phyloP scores from a whole-genome alignment of 2,797 vertebrate species.

The Mus spretus region DNA sequence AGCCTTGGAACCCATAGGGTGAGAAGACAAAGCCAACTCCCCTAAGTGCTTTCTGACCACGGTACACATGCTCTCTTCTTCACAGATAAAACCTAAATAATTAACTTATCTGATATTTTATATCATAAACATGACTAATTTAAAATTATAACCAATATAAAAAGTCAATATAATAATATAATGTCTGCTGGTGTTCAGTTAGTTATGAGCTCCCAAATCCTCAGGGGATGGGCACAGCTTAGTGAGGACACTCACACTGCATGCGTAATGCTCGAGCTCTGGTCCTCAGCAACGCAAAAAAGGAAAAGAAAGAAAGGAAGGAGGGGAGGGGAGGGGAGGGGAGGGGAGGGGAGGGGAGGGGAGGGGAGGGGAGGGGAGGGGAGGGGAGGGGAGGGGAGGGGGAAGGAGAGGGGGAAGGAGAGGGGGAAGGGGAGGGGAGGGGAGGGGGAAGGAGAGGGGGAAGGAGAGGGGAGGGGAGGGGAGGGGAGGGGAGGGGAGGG shows the following conservation, averaged over 20 bases:
- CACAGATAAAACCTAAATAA: constrained; percentile 28
- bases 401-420: too few relatives aligned
- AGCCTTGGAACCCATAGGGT: neutral
- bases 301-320: too few relatives aligned
- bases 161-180: constrained; percentile 42
- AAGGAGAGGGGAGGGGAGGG: too few relatives aligned
- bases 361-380: neutral
- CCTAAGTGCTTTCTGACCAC: neutral
- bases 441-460: fast-evolving
- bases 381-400: neutral
- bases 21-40: neutral
- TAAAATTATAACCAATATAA: constrained; percentile 57
- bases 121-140: constrained; percentile 44
- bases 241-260: neutral
- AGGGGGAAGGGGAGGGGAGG: too few relatives aligned
- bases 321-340: too few relatives aligned
- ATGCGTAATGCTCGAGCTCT: neutral
- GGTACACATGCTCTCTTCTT: neutral
- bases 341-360: fast-evolving
- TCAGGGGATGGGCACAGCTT: neutral
- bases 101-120: constrained; percentile 45
- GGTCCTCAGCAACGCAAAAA: neutral
- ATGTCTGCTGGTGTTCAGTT: neutral
- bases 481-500: neutral
- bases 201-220: constrained; percentile 17